Conservation (phyloP, 2,113 vertebrate species). For the Camelus bactrianus region DNA sequence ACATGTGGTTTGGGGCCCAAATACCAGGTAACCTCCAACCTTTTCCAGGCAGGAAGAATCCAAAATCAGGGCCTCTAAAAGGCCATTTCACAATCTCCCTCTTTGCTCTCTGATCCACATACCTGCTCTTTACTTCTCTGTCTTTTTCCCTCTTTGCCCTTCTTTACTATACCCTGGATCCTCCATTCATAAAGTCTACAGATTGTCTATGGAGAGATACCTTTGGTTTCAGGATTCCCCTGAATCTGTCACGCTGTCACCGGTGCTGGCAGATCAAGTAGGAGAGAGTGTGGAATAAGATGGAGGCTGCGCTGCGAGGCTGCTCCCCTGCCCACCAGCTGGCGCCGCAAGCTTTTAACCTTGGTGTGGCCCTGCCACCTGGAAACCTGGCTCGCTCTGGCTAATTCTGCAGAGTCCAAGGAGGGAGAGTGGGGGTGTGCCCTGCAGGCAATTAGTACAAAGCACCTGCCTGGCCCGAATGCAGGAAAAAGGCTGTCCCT, state of each 20-base stretch:
- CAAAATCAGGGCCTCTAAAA: not conserved
- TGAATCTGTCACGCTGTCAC: not conserved
- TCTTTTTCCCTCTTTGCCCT: not conserved
- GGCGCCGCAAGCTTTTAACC: not conserved
- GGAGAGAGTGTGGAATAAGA: not conserved
- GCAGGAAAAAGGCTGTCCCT: conserved; percentile 25
- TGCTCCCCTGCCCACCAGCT: not conserved
- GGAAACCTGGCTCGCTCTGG: not conserved
- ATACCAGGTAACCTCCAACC: not conserved
- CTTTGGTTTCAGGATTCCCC: not conserved
- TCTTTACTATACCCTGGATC: not conserved
- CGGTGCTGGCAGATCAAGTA: not conserved
- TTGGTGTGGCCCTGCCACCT: not conserved
- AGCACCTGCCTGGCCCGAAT: not conserved
- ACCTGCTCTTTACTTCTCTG: not conserved
- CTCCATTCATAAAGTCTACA: not conserved
- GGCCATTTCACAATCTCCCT: not conserved
- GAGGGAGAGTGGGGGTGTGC: not conserved
- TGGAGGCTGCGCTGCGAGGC: not conserved
- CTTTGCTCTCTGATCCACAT: not conserved
- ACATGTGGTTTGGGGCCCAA: not conserved
- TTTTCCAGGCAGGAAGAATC: not conserved
- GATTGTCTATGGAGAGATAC: not conserved
- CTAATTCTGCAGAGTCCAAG: not conserved
- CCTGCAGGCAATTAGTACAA: conserved; percentile 35